Conservation (phyloP, 1,140 invertebrate species). For the Brachionus asplanchnoidis region DNA sequence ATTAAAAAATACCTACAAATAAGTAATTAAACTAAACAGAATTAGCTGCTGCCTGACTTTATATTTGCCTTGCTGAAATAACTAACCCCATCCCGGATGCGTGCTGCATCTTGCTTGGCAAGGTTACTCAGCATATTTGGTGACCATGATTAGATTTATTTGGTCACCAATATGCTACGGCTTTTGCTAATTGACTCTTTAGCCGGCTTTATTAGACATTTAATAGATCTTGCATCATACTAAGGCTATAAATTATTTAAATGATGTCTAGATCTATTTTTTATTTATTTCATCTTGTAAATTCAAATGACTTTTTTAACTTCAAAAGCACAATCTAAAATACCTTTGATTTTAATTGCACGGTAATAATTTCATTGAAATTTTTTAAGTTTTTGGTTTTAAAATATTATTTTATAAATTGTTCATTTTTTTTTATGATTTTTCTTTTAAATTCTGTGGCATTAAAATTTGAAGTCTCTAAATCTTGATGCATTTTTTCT, state of each 20-base stretch:
- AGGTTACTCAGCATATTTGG: neutral
- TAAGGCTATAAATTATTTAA: too few relatives aligned
- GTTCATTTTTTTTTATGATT: neutral
- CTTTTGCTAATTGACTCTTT: neutral
- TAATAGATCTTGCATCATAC: neutral
- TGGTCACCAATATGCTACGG: neutral
- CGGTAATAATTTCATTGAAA: neutral
- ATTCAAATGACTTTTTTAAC: neutral
- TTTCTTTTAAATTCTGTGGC: neutral
- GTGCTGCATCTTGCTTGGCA: neutral
- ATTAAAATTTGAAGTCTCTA: neutral
- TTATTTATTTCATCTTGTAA: too few relatives aligned
- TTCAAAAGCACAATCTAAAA: neutral
- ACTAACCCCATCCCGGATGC: neutral
- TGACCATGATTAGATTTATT: neutral
- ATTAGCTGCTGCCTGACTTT: neutral
- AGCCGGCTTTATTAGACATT: neutral
- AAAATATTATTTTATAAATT: neutral
- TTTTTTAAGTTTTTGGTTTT: neutral
- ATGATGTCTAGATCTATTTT: too few relatives aligned
- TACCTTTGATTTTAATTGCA: neutral
- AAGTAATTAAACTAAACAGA: neutral
- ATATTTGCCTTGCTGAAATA: neutral
- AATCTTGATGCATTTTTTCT: neutral
- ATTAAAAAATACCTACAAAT: neutral